A percentile compares a stretch with the other conserved stretches of the same genome.
These are phyloP conservation scores for Vannuccia rotundouncinata DNA, from an alignment of 2,888 invertebrate genomes.

Conservation along the genomic window DNA sequence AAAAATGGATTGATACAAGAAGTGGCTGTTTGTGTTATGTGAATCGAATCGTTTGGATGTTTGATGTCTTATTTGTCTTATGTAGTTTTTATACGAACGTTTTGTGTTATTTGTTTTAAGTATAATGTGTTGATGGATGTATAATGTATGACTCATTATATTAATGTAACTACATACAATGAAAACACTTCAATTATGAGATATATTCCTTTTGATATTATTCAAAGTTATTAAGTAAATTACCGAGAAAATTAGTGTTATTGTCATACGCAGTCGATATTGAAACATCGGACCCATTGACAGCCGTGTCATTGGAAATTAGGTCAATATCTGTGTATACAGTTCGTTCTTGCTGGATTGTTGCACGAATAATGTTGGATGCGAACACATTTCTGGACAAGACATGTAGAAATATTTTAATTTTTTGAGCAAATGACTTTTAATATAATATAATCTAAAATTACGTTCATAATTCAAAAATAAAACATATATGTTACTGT, in stretches of 20 bases:
- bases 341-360: slow-evolving; percentile 8
- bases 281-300: neutral
- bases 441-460: too few relatives aligned
- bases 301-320: neutral
- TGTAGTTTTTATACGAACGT: neutral
- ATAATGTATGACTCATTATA: too few relatives aligned
- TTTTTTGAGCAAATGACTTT: too few relatives aligned
- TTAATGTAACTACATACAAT: neutral
- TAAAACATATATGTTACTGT: too few relatives aligned
- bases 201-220: neutral
- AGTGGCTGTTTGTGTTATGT: too few relatives aligned
- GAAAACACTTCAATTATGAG: neutral
- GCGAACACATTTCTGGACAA: slow-evolving; percentile 27
- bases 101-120: neutral
- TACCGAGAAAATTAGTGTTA: slow-evolving; percentile 15
- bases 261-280: neutral
- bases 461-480: too few relatives aligned
- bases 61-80: neutral
- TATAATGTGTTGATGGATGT: too few relatives aligned
- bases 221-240: neutral
- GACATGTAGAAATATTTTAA: too few relatives aligned
- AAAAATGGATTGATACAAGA: neutral
- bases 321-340: too few relatives aligned
- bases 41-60: neutral
- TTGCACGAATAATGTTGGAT: slow-evolving; percentile 28